Percentiles rank a stretch among this genome's conserved stretches.
Evolutionary conservation across 2,888 invertebrate species (phyloP).

Genomic region (Nomada goodeniana): DNA sequence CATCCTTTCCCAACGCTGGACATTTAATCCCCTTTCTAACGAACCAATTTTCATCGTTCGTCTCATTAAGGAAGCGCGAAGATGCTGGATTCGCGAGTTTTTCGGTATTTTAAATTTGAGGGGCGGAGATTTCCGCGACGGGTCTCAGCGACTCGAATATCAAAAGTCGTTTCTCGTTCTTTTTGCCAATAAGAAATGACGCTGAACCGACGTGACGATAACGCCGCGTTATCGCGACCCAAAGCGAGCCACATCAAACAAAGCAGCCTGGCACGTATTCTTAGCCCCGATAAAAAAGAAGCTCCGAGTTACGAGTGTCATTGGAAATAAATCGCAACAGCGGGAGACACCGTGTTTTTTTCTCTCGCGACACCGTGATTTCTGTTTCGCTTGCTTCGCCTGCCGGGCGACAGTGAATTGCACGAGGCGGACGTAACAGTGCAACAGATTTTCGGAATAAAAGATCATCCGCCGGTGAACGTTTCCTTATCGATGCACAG

Average conservation of each 20-base stretch:
- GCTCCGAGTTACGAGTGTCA: conserved; percentile 42
- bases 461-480: no score
- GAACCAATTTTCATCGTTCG: not conserved
- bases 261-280: conserved; percentile 49
- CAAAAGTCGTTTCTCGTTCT: not conserved
- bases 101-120: no score
- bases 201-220: conserved; percentile 32
- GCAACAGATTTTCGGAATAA: no score
- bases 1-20: conserved; percentile 59
- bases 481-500: no score
- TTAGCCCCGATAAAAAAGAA: conserved; percentile 49
- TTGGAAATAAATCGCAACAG: conserved; percentile 55
- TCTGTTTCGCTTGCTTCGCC: not conserved
- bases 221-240: conserved; percentile 41
- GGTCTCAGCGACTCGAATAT: no score
- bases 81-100: no score
- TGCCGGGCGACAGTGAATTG: no score
- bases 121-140: no score
- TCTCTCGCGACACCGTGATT: conserved; percentile 14
- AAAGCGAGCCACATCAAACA: conserved; percentile 43
- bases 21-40: conserved; percentile 61
- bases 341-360: conserved; percentile 40
- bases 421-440: no score
- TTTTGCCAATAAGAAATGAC: conserved; percentile 15
- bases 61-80: no score